Conservation (phyloP, 92 coral and sea anemone species). For the Epizoanthus ramosus region DNA sequence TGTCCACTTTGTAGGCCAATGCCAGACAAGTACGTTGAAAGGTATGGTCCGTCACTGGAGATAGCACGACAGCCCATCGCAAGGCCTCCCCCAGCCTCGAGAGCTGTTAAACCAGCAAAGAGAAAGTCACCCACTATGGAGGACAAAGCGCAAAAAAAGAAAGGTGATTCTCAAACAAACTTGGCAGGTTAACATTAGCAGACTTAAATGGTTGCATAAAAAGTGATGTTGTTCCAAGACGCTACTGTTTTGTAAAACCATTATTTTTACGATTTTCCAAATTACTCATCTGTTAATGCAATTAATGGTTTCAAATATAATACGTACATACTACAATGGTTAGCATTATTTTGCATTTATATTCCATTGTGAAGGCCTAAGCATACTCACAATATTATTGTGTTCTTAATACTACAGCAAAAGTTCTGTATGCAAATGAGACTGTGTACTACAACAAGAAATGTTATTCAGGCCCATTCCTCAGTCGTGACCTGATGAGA, state of each 20-base stretch:
- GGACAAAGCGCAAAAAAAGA: slow-evolving; percentile 83
- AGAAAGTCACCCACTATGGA: slow-evolving; percentile 68
- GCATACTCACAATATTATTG: too few relatives aligned
- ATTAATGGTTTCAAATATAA: neutral
- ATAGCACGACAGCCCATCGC: slow-evolving; percentile 48
- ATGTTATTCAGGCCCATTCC: slow-evolving; percentile 87
- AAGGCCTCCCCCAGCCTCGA: slow-evolving; percentile 51
- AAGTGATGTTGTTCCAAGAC: too few relatives aligned
- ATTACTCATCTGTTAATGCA: too few relatives aligned
- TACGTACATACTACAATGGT: too few relatives aligned
- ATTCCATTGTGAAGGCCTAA: too few relatives aligned
- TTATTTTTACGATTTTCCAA: too few relatives aligned
- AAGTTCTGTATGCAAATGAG: slow-evolving; percentile 89
- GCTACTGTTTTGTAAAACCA: too few relatives aligned
- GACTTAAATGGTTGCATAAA: too few relatives aligned
- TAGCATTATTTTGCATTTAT: too few relatives aligned
- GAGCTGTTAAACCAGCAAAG: slow-evolving; percentile 63
- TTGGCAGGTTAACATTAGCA: neutral
- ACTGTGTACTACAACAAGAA: slow-evolving; percentile 88
- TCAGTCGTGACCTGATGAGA: slow-evolving; percentile 90
- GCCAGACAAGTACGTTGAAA: slow-evolving; percentile 94
- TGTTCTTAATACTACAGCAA: slow-evolving; percentile 58
- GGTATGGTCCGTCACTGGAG: slow-evolving; percentile 77
- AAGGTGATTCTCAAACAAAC: slow-evolving; percentile 47
- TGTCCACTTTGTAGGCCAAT: slow-evolving; percentile 68